These are phyloP conservation scores for Phalacrocorax aristotelis DNA, from an alignment of 2,113 vertebrate genomes.

Conservation along the genomic window DNA sequence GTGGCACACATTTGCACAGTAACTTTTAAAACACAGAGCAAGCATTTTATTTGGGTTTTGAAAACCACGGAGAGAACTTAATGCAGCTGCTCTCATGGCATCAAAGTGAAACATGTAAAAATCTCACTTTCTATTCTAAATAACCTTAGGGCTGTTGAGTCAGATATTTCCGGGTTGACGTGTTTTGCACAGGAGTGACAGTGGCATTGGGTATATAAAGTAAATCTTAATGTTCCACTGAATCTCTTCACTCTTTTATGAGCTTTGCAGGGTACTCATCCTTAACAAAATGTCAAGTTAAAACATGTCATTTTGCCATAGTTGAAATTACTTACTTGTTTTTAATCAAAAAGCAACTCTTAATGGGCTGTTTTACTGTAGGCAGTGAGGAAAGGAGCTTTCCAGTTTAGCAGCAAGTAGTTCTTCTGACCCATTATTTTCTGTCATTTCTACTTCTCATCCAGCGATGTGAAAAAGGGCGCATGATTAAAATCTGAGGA, in stretches of 20 bases:
- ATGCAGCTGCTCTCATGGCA: slow-evolving; percentile 62
- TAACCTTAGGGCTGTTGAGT: slow-evolving; percentile 71
- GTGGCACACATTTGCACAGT: slow-evolving; percentile 69
- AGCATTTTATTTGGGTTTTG: slow-evolving; percentile 72
- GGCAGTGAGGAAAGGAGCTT: slow-evolving; percentile 52
- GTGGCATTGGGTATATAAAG: slow-evolving; percentile 58
- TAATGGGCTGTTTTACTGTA: slow-evolving; percentile 68
- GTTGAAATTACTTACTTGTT: slow-evolving; percentile 70
- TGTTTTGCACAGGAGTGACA: slow-evolving; percentile 69
- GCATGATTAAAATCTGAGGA: neutral
- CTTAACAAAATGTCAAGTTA: slow-evolving; percentile 75
- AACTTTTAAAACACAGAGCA: slow-evolving; percentile 67
- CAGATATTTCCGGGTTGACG: slow-evolving; percentile 71
- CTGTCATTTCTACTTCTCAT: slow-evolving; percentile 40
- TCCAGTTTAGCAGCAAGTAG: slow-evolving; percentile 12
- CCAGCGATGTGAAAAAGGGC: neutral
- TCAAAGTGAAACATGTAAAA: slow-evolving; percentile 71
- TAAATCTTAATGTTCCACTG: slow-evolving; percentile 69
- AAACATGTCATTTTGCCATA: slow-evolving; percentile 73
- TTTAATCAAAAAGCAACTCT: slow-evolving; percentile 68
- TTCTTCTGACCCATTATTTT: slow-evolving; percentile 28
- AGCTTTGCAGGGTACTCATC: slow-evolving; percentile 67
- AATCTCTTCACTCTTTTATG: slow-evolving; percentile 71
- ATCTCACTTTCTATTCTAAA: slow-evolving; percentile 67
- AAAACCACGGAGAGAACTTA: slow-evolving; percentile 64